Evolutionary conservation across 2,113 vertebrate species (phyloP).

Genomic region (Stomatorhinus ivindoensis): DNA sequence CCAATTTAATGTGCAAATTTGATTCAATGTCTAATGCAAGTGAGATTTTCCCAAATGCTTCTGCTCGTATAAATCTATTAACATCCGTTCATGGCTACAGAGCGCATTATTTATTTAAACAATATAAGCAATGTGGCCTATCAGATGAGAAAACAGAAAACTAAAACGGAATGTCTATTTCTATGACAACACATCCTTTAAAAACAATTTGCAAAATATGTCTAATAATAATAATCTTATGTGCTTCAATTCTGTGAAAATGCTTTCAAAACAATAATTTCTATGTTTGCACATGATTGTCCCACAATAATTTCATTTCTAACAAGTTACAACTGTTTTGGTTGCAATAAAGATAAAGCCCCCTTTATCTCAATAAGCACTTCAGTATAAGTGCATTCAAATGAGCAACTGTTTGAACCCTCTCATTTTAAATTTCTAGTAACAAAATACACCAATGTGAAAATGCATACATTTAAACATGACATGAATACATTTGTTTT

Average conservation of each 20-base stretch:
- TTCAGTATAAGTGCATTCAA: neutral
- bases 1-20: conserved; percentile 15
- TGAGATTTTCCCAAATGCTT: neutral
- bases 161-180: neutral
- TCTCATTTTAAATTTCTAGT: neutral
- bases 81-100: conserved; percentile 1
- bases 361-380: neutral
- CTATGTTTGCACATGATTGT: neutral
- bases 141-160: neutral
- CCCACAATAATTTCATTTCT: neutral
- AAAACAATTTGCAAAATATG: neutral
- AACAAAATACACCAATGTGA: neutral
- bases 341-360: neutral
- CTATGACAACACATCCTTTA: neutral
- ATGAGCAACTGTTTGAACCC: neutral
- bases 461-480: neutral
- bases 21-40: conserved; percentile 15
- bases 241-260: neutral
- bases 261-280: neutral
- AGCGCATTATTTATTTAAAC: conserved; percentile 18
- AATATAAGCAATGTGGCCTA: neutral
- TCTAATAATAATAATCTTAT: neutral
- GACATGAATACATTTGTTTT: neutral
- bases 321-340: neutral
- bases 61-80: conserved; percentile 14